phyloP scores from a whole-genome alignment of 2,113 vertebrate genomes.

The Alosa alosa region DNA sequence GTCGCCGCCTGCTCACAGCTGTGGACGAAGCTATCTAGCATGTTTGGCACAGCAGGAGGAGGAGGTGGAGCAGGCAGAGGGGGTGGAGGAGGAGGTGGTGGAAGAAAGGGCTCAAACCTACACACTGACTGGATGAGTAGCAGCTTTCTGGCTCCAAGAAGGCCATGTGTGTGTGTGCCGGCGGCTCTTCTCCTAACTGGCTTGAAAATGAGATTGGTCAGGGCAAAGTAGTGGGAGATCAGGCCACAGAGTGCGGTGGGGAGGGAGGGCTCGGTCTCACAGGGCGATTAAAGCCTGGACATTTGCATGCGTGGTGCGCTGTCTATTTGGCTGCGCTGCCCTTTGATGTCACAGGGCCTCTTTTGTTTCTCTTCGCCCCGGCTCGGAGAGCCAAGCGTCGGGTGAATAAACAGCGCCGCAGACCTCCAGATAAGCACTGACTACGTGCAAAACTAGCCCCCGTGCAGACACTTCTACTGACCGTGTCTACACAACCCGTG shows the following conservation, averaged over 20 bases:
- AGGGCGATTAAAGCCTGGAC: neutral
- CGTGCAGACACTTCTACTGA: neutral
- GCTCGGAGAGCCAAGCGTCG: neutral
- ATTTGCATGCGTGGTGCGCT: neutral
- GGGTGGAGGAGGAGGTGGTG: slow-evolving; percentile 27
- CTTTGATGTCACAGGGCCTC: slow-evolving; percentile 4
- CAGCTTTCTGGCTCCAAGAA: neutral
- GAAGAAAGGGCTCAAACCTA: slow-evolving; percentile 11
- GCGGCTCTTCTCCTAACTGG: neutral
- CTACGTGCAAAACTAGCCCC: neutral
- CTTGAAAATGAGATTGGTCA: neutral
- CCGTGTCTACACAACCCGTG: neutral
- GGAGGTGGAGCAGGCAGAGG: slow-evolving; percentile 30
- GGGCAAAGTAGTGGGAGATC: neutral
- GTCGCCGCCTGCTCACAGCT: slow-evolving; percentile 68
- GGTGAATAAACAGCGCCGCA: neutral
- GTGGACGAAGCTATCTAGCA: slow-evolving; percentile 69
- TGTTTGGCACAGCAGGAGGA: slow-evolving; percentile 59
- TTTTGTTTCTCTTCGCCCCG: neutral
- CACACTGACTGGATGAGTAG: slow-evolving; percentile 29
- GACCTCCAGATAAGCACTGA: neutral
- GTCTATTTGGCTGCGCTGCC: neutral
- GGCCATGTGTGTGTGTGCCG: neutral
- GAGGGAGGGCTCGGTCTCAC: neutral
- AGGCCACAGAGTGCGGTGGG: neutral